phyloP scores from a whole-genome alignment of 2,113 vertebrate species.

The Charina bottae region DNA sequence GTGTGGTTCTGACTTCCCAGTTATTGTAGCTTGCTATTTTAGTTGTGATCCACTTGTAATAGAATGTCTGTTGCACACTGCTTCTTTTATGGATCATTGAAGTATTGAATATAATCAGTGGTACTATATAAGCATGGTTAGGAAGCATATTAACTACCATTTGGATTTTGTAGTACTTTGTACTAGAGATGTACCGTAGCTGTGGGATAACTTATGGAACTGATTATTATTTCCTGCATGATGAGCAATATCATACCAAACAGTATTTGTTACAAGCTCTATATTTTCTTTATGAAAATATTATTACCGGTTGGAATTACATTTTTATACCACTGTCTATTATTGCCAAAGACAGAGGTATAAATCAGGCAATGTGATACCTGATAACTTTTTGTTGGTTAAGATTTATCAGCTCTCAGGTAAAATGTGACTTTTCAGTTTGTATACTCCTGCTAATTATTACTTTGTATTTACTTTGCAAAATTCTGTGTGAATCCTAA shows the following conservation, averaged over 20 bases:
- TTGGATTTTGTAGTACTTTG: not conserved
- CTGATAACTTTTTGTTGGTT: not conserved
- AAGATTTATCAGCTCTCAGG: not conserved
- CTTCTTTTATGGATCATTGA: not conserved
- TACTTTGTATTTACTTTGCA: not conserved
- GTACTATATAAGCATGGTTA: not conserved
- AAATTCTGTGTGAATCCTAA: not conserved
- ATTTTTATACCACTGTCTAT: not conserved
- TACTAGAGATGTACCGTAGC: not conserved
- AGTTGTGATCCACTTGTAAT: not conserved
- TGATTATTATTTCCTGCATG: not conserved
- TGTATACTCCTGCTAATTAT: not conserved
- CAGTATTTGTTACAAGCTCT: conserved; percentile 4
- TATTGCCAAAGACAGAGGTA: not conserved
- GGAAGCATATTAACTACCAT: not conserved
- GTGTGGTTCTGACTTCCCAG: not conserved
- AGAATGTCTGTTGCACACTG: not conserved
- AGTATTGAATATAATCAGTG: not conserved
- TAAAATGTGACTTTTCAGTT: not conserved
- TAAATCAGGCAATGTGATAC: not conserved
- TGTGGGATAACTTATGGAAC: not conserved
- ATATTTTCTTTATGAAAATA: conserved; percentile 18
- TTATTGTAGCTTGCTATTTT: not conserved
- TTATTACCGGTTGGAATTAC: not conserved
- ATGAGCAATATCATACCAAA: not conserved